A percentile compares a stretch with the other conserved stretches of the same genome.
Conservation (phyloP, 2,797 vertebrate genomes). For the Chelmon rostratus region DNA sequence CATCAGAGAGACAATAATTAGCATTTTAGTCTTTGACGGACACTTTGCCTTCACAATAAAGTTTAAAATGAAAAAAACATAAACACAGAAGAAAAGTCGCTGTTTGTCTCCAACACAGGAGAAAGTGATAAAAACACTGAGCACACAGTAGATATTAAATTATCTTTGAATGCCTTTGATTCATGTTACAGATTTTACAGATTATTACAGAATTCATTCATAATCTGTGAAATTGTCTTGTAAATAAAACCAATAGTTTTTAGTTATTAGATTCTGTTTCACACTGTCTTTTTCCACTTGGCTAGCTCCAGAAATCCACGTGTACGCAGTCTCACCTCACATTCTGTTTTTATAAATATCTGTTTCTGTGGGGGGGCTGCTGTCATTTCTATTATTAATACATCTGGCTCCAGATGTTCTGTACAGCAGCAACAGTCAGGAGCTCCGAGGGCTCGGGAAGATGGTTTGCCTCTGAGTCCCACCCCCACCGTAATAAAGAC, state of each 20-base stretch:
- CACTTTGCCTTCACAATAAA: background rate
- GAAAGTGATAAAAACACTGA: background rate
- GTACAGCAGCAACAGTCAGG: conserved; percentile 47
- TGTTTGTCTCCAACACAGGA: background rate
- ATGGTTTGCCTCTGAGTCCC: conserved; percentile 24
- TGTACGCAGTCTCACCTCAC: background rate
- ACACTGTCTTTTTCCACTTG: background rate
- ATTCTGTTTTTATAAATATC: background rate
- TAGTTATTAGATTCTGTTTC: background rate
- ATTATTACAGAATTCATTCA: background rate
- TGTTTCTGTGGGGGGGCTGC: background rate
- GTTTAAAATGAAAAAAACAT: background rate
- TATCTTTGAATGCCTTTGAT: background rate
- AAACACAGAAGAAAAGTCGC: background rate
- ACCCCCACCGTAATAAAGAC: conserved; percentile 48
- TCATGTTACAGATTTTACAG: background rate
- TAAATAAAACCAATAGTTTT: background rate
- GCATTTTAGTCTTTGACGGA: background rate
- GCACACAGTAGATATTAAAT: background rate
- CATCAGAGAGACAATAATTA: background rate
- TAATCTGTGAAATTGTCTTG: background rate
- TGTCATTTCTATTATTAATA: conserved; percentile 29
- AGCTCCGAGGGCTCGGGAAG: conserved; percentile 31
- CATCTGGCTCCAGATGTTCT: conserved; percentile 54
- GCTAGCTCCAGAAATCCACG: background rate